A percentile compares a stretch with the other conserved stretches of the same genome.
These are phyloP conservation scores for Epinephelus malabaricus DNA, from an alignment of 2,797 vertebrate genomes.

Conservation along the genomic window DNA sequence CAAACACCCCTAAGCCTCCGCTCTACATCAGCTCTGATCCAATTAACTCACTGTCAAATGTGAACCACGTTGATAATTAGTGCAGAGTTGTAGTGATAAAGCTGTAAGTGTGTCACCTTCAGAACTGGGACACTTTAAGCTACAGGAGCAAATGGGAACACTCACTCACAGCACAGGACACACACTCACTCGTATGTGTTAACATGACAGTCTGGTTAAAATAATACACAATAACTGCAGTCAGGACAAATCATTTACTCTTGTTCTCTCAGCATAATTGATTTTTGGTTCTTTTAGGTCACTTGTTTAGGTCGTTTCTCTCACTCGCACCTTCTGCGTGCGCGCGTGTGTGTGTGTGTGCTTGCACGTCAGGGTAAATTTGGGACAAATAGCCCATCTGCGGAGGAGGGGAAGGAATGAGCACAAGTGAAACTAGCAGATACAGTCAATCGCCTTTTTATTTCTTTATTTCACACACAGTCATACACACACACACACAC, in stretches of 20 bases:
- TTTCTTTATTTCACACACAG: slow-evolving; percentile 36
- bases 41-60: slow-evolving; percentile 67
- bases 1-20: slow-evolving; percentile 1
- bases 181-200: slow-evolving; percentile 19
- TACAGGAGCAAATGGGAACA: slow-evolving; percentile 64
- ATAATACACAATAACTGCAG: neutral
- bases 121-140: slow-evolving; percentile 76
- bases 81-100: slow-evolving; percentile 62
- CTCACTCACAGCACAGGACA: slow-evolving; percentile 43
- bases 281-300: slow-evolving; percentile 23
- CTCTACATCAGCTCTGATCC: slow-evolving; percentile 44
- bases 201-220: slow-evolving; percentile 21
- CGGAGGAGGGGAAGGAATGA: slow-evolving; percentile 19
- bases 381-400: slow-evolving; percentile 30
- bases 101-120: slow-evolving; percentile 83
- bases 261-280: slow-evolving; percentile 1
- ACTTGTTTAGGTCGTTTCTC: neutral
- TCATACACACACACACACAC: neutral
- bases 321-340: neutral
- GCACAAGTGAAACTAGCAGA: slow-evolving; percentile 25
- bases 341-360: neutral
- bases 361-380: neutral
- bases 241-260: neutral
- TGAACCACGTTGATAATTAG: slow-evolving; percentile 74
- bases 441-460: slow-evolving; percentile 36